phyloP scores from a whole-genome alignment of 2,797 vertebrate species.

The Trematomus bernacchii region DNA sequence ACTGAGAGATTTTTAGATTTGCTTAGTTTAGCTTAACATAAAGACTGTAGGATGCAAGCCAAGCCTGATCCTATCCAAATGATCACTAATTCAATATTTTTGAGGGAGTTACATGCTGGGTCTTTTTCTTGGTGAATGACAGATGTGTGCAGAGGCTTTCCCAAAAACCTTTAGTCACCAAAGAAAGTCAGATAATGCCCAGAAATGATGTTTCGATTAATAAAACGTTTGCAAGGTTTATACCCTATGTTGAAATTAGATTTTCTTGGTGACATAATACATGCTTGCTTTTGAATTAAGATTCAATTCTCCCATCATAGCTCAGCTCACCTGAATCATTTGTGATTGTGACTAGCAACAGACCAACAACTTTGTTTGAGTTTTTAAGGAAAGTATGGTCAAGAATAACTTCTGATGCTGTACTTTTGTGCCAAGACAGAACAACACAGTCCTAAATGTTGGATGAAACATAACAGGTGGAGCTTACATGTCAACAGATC shows the following conservation, averaged over 20 bases:
- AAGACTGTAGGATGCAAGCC: background rate
- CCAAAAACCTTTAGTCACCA: too few relatives aligned
- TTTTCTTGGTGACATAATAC: too few relatives aligned
- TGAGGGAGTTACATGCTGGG: background rate
- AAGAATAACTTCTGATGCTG: background rate
- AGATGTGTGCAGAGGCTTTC: background rate
- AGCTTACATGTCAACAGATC: too few relatives aligned
- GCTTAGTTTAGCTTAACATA: background rate
- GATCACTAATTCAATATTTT: background rate
- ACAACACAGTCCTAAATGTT: too few relatives aligned
- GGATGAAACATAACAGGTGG: too few relatives aligned
- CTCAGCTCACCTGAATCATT: background rate
- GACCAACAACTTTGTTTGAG: background rate
- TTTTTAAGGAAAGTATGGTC: background rate
- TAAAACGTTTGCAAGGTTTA: background rate
- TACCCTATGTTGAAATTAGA: background rate
- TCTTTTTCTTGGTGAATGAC: background rate
- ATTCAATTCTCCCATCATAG: too few relatives aligned
- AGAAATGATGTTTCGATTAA: background rate
- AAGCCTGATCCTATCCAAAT: background rate
- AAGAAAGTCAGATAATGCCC: background rate
- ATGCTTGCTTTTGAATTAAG: background rate
- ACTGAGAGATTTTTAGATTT: background rate
- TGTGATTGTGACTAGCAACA: too few relatives aligned
- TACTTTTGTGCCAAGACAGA: too few relatives aligned